Conservation (phyloP, 2,113 vertebrate genomes). For the Chlorodrepanis virens region DNA sequence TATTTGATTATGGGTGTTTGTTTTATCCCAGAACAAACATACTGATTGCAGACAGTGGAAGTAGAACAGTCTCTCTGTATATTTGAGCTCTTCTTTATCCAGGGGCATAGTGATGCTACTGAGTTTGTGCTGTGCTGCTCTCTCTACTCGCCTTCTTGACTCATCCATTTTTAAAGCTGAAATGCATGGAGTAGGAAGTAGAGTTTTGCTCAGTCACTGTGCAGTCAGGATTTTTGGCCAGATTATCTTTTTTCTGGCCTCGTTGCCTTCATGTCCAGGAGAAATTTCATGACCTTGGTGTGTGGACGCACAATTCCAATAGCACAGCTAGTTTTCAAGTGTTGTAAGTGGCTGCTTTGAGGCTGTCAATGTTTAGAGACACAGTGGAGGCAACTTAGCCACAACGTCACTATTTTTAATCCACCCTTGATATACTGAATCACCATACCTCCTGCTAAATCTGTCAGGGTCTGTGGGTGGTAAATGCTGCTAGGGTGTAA, state of each 20-base stretch:
- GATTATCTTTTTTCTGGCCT: neutral
- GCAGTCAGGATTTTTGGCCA: neutral
- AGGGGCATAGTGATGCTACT: neutral
- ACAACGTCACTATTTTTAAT: constrained; percentile 66
- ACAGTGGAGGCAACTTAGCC: constrained; percentile 12
- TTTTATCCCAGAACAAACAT: constrained; percentile 6
- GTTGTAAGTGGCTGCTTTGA: neutral
- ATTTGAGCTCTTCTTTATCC: neutral
- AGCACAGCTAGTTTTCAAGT: neutral
- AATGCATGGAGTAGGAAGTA: neutral
- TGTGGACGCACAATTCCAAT: neutral
- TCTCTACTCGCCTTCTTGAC: neutral
- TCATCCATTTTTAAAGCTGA: neutral
- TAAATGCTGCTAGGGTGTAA: constrained; percentile 32
- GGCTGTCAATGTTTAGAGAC: neutral
- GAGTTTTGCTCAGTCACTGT: neutral
- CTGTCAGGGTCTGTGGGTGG: constrained; percentile 59
- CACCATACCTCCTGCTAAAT: constrained; percentile 65
- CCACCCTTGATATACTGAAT: constrained; percentile 64
- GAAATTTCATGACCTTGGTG: neutral
- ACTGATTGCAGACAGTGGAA: neutral
- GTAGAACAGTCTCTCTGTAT: neutral
- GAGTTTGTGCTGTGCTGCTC: neutral
- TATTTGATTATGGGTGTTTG: neutral
- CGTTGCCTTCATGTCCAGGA: neutral